These are phyloP conservation scores for Amphipoea lucens DNA, from an alignment of 2,888 invertebrate species.

Conservation along the genomic window DNA sequence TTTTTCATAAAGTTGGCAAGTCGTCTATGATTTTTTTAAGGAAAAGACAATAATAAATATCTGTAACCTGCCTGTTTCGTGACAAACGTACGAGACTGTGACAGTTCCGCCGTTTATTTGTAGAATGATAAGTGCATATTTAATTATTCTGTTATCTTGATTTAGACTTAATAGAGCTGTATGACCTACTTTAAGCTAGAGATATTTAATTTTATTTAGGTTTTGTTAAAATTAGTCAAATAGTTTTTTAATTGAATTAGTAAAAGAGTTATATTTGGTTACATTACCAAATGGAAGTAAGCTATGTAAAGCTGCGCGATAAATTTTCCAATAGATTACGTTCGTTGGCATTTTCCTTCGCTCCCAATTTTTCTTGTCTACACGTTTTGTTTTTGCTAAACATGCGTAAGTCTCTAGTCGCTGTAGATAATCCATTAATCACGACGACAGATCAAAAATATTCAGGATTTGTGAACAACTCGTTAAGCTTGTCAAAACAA, in stretches of 20 bases:
- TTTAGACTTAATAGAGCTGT: conserved; percentile 52
- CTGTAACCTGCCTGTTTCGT: conserved; percentile 24
- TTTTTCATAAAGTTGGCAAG: not conserved
- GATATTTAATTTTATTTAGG: conserved; percentile 38
- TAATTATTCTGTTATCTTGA: conserved; percentile 61
- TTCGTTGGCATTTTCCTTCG: conserved; percentile 21
- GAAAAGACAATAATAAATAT: conserved; percentile 20
- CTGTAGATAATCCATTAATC: conserved; percentile 45
- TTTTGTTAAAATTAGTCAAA: conserved; percentile 24
- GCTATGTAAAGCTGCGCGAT: not conserved
- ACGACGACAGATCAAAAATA: conserved; percentile 43
- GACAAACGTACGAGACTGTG: conserved; percentile 29
- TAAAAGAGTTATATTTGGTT: not conserved
- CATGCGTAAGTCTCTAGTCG: conserved; percentile 2
- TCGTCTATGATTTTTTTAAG: not conserved
- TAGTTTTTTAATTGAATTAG: conserved; percentile 8
- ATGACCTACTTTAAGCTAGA: conserved; percentile 56
- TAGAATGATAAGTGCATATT: conserved; percentile 62
- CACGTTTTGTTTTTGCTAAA: not conserved
- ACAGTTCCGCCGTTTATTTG: conserved; percentile 62
- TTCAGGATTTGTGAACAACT: conserved; percentile 50
- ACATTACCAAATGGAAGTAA: not conserved
- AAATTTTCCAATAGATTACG: conserved; percentile 6
- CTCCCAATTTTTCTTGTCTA: conserved; percentile 22
- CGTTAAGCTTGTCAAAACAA: conserved; percentile 66